Evolutionary conservation across 23 tunicate genomes (phyloP).

Genomic region (Trididemnum miniatum): DNA sequence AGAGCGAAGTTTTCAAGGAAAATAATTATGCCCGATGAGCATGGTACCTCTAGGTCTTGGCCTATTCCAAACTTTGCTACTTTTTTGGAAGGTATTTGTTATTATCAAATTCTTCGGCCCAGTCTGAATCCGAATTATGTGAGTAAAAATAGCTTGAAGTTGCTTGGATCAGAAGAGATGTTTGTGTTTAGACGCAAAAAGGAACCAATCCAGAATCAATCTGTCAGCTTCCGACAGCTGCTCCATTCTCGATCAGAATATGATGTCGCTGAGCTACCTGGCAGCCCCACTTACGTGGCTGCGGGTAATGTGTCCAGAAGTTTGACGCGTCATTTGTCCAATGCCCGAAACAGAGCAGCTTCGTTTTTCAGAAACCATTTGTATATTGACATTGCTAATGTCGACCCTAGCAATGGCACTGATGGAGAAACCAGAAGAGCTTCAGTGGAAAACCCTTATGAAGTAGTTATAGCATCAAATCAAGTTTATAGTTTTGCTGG

Average conservation of each 20-base stretch:
- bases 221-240: not conserved
- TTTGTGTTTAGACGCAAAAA: not conserved
- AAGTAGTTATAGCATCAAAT: not conserved
- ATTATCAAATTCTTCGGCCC: too few relatives aligned
- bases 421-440: not conserved
- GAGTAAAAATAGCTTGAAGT: too few relatives aligned
- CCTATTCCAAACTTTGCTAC: too few relatives aligned
- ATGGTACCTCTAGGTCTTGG: too few relatives aligned
- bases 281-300: not conserved
- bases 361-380: not conserved
- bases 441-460: not conserved
- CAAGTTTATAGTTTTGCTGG: not conserved
- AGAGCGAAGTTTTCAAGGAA: too few relatives aligned
- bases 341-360: not conserved
- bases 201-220: not conserved
- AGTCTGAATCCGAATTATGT: too few relatives aligned
- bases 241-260: not conserved
- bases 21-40: too few relatives aligned
- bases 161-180: too few relatives aligned
- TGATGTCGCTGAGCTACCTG: not conserved
- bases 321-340: not conserved
- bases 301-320: not conserved
- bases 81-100: too few relatives aligned
- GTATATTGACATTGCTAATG: not conserved
- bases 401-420: not conserved